Conservation (phyloP, 30 jellyfish, hydroid and myxozoan genomes). For the Aurelia sp. region DNA sequence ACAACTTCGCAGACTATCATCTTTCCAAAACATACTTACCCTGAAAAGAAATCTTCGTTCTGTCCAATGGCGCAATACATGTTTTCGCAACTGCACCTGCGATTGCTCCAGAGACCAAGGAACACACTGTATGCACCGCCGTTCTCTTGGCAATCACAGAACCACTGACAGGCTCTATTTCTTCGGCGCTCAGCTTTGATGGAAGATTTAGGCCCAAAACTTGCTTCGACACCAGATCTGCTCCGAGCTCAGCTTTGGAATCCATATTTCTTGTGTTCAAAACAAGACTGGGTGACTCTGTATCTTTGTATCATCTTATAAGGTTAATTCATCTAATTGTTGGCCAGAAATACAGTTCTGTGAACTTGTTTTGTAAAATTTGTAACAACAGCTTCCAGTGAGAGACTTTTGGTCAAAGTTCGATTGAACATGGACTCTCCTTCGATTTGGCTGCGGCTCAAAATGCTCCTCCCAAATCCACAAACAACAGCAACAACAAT, state of each 20-base stretch:
- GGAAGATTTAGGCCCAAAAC: conserved; percentile 57
- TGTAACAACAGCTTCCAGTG: no score
- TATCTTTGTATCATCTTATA: no score
- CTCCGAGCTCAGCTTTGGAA: conserved; percentile 26
- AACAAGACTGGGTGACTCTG: no score
- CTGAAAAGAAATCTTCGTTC: conserved; percentile 91
- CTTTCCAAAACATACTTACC: conserved; percentile 38
- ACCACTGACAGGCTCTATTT: neutral
- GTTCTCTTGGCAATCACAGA: conserved; percentile 27
- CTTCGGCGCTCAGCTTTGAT: conserved; percentile 6
- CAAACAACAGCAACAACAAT: no score
- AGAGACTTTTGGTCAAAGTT: no score
- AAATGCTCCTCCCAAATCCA: no score
- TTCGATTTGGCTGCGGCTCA: no score
- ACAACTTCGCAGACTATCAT: neutral
- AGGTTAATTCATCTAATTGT: no score
- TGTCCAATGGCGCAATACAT: conserved; percentile 90
- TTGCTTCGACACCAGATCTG: conserved; percentile 40
- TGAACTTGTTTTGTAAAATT: no score
- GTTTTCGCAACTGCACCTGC: conserved; percentile 99
- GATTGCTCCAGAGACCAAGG: conserved; percentile 85
- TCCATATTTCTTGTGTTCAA: neutral
- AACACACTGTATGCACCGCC: conserved; percentile 44
- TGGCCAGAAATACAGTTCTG: no score
- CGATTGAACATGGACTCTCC: no score